phyloP scores from a whole-genome alignment of 35 echinoderm and acorn worm genomes.

The Heliocidaris tuberculata region DNA sequence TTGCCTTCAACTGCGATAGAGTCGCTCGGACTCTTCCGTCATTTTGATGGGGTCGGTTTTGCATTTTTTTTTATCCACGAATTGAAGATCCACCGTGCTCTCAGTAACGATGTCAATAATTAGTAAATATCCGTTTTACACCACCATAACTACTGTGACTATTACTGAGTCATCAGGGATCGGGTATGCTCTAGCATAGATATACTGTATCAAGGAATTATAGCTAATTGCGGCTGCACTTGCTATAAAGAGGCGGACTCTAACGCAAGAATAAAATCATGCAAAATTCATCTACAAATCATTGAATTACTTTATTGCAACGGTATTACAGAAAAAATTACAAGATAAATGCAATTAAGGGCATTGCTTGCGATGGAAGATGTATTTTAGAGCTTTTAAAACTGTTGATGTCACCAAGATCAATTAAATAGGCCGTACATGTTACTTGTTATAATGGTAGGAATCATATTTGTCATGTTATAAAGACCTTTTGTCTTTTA shows the following conservation, averaged over 20 bases:
- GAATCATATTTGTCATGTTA: too few species aligned
- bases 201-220: constrained; percentile 1
- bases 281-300: neutral
- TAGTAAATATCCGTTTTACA: neutral
- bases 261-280: neutral
- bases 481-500: too few species aligned
- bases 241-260: neutral
- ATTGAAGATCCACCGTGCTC: neutral
- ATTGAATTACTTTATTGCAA: neutral
- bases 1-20: neutral
- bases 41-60: neutral
- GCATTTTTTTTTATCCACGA: neutral
- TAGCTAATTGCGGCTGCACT: neutral
- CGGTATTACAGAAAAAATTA: neutral
- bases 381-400: too few species aligned
- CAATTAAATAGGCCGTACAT: too few species aligned
- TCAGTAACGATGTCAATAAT: neutral
- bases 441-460: too few species aligned
- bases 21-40: neutral
- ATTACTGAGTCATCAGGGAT: neutral
- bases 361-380: too few species aligned
- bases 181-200: neutral
- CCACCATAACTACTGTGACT: constrained; percentile 7
- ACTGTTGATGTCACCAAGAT: too few species aligned
- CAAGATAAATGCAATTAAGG: too few species aligned